phyloP scores from a whole-genome alignment of 1,140 invertebrate genomes.

The Littorina saxatilis region DNA sequence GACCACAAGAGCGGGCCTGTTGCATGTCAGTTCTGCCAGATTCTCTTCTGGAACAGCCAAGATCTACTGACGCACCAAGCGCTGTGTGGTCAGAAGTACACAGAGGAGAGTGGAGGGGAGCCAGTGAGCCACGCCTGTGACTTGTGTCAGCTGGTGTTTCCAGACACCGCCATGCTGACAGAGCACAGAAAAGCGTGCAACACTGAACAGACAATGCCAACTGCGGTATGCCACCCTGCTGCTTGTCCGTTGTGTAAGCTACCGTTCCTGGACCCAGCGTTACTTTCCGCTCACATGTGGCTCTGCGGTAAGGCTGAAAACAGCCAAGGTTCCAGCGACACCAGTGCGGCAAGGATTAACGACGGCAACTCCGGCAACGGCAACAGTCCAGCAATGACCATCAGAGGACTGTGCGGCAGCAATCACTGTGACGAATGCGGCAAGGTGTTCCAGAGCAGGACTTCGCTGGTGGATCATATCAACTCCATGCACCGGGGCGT shows the following conservation, averaged over 20 bases:
- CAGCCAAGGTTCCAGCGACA: background rate
- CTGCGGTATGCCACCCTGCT: background rate
- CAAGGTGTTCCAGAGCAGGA: slow-evolving; percentile 28
- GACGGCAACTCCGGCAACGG: background rate
- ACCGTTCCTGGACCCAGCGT: slow-evolving; percentile 7
- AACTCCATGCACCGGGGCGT: slow-evolving; percentile 39
- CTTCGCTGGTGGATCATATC: slow-evolving; percentile 32
- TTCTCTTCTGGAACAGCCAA: slow-evolving; percentile 25
- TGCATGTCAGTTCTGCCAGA: slow-evolving; percentile 28
- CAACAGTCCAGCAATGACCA: too few species aligned
- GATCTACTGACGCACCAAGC: slow-evolving; percentile 16
- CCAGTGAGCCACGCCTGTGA: background rate
- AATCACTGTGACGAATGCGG: slow-evolving; percentile 31
- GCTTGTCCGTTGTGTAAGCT: slow-evolving; percentile 23
- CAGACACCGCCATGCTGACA: background rate
- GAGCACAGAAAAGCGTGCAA: background rate
- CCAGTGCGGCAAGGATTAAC: background rate
- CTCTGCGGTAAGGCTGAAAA: slow-evolving; percentile 7
- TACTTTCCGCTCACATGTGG: slow-evolving; percentile 27
- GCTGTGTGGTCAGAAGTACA: slow-evolving; percentile 20
- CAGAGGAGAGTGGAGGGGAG: background rate
- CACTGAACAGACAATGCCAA: background rate
- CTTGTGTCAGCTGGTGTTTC: slow-evolving; percentile 17
- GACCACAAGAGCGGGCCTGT: background rate
- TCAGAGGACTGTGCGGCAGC: background rate